Percentiles rank a stretch among this genome's conserved stretches.
phyloP scores from a whole-genome alignment of 30 jellyfish, hydroid and myxozoan species.

The Cassiopea andromeda region DNA sequence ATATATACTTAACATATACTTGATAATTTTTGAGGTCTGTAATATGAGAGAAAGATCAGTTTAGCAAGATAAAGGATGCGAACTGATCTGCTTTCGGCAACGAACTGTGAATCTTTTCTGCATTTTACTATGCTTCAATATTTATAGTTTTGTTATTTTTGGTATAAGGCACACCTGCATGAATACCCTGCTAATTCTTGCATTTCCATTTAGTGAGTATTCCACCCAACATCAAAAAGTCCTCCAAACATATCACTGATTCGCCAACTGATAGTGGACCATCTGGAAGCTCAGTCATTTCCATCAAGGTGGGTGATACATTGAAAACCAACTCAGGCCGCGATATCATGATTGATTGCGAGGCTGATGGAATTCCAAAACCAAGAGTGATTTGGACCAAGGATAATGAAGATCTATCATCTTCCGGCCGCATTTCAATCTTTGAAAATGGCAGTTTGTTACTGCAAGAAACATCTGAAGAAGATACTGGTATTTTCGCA shows the following conservation, averaged over 20 bases:
- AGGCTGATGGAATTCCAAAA: slow-evolving; percentile 75
- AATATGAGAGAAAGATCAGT: too few relatives aligned
- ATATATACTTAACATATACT: too few relatives aligned
- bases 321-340: slow-evolving; percentile 69
- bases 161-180: too few relatives aligned
- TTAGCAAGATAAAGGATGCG: too few relatives aligned
- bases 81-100: too few relatives aligned
- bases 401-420: slow-evolving; percentile 42
- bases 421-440: slow-evolving; percentile 18
- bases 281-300: background rate
- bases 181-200: background rate
- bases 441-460: slow-evolving; percentile 69
- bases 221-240: slow-evolving; percentile 57
- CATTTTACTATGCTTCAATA: too few relatives aligned
- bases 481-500: slow-evolving; percentile 65
- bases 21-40: too few relatives aligned
- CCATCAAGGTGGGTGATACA: slow-evolving; percentile 66
- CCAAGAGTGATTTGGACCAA: slow-evolving; percentile 82
- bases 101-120: too few relatives aligned
- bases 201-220: slow-evolving; percentile 58
- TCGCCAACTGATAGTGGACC: background rate
- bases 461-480: slow-evolving; percentile 32
- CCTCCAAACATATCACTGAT: slow-evolving; percentile 36
- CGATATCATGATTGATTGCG: slow-evolving; percentile 68
- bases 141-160: too few relatives aligned